Evolutionary conservation across 2,888 invertebrate genomes (phyloP).

Genomic region (Diabrotica balteata): DNA sequence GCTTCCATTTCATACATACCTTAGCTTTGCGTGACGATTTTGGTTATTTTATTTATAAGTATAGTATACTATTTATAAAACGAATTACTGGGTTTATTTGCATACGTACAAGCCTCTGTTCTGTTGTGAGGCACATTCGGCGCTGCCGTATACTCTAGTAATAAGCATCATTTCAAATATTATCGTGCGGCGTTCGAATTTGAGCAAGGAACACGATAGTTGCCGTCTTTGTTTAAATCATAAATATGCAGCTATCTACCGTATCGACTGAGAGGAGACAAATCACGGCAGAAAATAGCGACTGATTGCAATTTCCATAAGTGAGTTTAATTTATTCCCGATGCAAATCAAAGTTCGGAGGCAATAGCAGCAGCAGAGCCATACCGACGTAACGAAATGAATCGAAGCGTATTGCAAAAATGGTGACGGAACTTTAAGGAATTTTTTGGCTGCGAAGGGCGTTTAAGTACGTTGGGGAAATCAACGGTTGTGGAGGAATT

Average conservation of each 20-base stretch:
- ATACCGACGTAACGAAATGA: conserved; percentile 38
- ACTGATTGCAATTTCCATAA: conserved; percentile 52
- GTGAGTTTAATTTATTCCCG: conserved; percentile 50
- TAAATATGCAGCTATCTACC: conserved; percentile 45
- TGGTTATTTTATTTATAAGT: too few species aligned
- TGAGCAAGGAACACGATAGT: neutral
- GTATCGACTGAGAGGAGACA: conserved; percentile 14
- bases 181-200: neutral
- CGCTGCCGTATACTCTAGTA: neutral
- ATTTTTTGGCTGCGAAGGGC: conserved; percentile 17
- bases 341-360: conserved; percentile 46
- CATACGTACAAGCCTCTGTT: too few species aligned
- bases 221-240: conserved; percentile 38
- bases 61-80: too few species aligned
- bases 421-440: conserved; percentile 17
- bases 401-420: conserved; percentile 40
- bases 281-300: conserved; percentile 48
- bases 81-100: too few species aligned
- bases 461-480: conserved; percentile 12
- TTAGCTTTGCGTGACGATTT: too few species aligned
- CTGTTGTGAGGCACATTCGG: too few species aligned
- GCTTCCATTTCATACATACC: too few species aligned
- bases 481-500: neutral
- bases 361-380: conserved; percentile 37
- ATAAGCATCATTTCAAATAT: conserved; percentile 7